phyloP scores from a whole-genome alignment of 2,888 invertebrate species.

The Euproctis similis region DNA sequence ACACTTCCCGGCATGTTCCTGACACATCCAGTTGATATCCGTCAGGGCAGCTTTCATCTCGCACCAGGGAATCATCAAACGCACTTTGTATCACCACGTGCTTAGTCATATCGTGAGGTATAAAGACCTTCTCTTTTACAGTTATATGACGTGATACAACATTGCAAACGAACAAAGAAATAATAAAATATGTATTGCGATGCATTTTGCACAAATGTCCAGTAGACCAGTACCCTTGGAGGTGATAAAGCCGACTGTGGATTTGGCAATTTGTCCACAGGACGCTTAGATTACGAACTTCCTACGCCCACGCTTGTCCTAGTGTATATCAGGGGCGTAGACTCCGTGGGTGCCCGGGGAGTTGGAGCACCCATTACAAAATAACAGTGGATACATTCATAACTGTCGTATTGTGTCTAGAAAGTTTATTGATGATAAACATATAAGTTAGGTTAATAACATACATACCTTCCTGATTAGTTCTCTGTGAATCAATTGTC shows the following conservation, averaged over 20 bases:
- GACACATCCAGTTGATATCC: slow-evolving; percentile 38
- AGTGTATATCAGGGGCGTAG: too few species aligned
- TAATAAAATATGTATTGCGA: slow-evolving; percentile 10
- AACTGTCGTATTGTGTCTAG: too few species aligned
- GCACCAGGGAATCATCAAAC: slow-evolving; percentile 41
- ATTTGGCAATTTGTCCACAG: slow-evolving; percentile 21
- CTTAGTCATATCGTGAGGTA: slow-evolving; percentile 17
- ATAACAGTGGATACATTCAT: too few species aligned
- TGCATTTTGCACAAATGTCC: slow-evolving; percentile 14
- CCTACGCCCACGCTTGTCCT: slow-evolving; percentile 34
- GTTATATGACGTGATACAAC: slow-evolving; percentile 14
- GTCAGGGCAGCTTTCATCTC: slow-evolving; percentile 29
- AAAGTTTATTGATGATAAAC: too few species aligned
- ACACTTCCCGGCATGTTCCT: slow-evolving; percentile 54
- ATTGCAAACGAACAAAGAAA: slow-evolving; percentile 13
- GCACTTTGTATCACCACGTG: slow-evolving; percentile 26
- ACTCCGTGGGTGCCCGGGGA: too few species aligned
- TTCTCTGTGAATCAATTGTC: too few species aligned
- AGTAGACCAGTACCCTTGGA: slow-evolving; percentile 1
- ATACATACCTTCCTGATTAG: too few species aligned
- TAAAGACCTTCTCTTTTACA: slow-evolving; percentile 7
- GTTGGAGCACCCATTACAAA: too few species aligned
- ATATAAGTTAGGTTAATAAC: too few species aligned
- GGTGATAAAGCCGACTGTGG: slow-evolving; percentile 12
- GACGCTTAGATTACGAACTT: slow-evolving; percentile 27